A percentile compares a stretch with the other conserved stretches of the same genome.
Conservation (phyloP, 2,888 invertebrate species). For the Fissipunctia ypsillon region DNA sequence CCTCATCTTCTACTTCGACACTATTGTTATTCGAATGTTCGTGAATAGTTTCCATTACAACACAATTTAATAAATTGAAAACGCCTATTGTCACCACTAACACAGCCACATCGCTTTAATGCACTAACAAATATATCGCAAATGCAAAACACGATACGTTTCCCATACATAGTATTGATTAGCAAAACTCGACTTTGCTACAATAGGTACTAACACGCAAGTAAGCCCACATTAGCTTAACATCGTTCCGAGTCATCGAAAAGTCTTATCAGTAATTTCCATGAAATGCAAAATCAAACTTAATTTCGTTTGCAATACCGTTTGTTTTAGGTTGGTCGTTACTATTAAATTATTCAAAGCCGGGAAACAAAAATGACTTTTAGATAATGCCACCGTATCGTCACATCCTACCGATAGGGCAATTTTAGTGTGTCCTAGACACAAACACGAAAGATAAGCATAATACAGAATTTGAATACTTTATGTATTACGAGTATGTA, state of each 20-base stretch:
- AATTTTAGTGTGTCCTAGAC: slow-evolving; percentile 64
- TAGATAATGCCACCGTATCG: slow-evolving; percentile 77
- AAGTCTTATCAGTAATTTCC: slow-evolving; percentile 58
- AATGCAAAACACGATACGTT: slow-evolving; percentile 69
- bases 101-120: slow-evolving; percentile 65
- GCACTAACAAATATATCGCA: slow-evolving; percentile 69
- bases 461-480: slow-evolving; percentile 17
- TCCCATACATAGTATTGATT: slow-evolving; percentile 69
- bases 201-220: slow-evolving; percentile 69
- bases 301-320: slow-evolving; percentile 62
- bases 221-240: slow-evolving; percentile 72
- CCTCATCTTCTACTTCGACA: slow-evolving; percentile 66
- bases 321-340: slow-evolving; percentile 58
- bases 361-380: slow-evolving; percentile 69
- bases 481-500: slow-evolving; percentile 4
- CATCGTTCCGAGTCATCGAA: slow-evolving; percentile 62
- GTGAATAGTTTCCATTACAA: slow-evolving; percentile 66
- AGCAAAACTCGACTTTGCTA: slow-evolving; percentile 76
- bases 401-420: slow-evolving; percentile 79
- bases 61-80: slow-evolving; percentile 48
- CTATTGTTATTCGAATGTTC: slow-evolving; percentile 63
- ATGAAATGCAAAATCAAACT: slow-evolving; percentile 64
- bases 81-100: slow-evolving; percentile 54
- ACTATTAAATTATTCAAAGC: slow-evolving; percentile 63
- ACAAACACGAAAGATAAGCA: slow-evolving; percentile 48